phyloP scores from a whole-genome alignment of 1,140 invertebrate genomes.

The Antheraea mylitta region DNA sequence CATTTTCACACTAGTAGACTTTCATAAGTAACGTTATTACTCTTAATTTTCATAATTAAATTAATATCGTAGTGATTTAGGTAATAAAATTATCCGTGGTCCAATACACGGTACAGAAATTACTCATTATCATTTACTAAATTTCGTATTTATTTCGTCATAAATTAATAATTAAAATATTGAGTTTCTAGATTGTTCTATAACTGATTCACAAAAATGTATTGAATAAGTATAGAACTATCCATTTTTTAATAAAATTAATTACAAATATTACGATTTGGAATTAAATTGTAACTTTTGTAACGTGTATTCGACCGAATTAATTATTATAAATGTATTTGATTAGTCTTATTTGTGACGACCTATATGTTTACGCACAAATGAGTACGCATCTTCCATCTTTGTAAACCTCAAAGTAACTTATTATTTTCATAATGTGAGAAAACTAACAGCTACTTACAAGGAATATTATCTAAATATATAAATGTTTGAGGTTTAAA shows the following conservation, averaged over 20 bases:
- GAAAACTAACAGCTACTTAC: not conserved
- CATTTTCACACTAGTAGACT: conserved; percentile 41
- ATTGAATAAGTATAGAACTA: too few relatives aligned
- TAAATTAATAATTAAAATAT: too few relatives aligned
- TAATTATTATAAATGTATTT: conserved; percentile 15
- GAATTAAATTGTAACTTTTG: not conserved
- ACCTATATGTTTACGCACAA: conserved; percentile 54
- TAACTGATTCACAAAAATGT: too few relatives aligned
- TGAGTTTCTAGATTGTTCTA: too few relatives aligned
- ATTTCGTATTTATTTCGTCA: too few relatives aligned
- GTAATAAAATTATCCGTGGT: conserved; percentile 24
- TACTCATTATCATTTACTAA: not conserved
- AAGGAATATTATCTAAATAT: conserved; percentile 19
- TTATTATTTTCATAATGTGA: conserved; percentile 22
- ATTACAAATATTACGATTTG: too few relatives aligned
- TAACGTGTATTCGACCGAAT: conserved; percentile 5
- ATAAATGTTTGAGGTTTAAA: conserved; percentile 33
- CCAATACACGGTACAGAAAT: conserved; percentile 20
- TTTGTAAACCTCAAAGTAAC: conserved; percentile 28
- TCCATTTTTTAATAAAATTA: too few relatives aligned
- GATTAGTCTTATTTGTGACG: conserved; percentile 32
- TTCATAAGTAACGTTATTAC: conserved; percentile 56
- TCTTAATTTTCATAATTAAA: conserved; percentile 40
- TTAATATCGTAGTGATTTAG: conserved; percentile 37
- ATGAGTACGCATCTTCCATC: conserved; percentile 49